Conservation (phyloP, 2,113 vertebrate species). For the Dascyllus trimaculatus region DNA sequence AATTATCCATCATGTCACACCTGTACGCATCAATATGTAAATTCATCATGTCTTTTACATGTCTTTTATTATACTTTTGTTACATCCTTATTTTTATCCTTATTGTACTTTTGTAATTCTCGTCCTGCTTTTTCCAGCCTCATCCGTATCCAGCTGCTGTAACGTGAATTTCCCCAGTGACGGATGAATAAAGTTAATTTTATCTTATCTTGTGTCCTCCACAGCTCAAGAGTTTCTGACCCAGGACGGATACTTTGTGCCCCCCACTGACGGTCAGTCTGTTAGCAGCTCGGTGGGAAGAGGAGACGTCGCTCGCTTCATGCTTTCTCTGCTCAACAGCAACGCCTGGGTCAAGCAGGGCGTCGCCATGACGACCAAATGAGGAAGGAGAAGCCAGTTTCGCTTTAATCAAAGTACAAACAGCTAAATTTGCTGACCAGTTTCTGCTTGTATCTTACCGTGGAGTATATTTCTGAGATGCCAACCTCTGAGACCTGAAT, state of each 20-base stretch:
- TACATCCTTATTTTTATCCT: no score
- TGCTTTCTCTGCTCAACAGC: constrained; percentile 80
- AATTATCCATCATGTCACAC: no score
- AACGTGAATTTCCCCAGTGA: no score
- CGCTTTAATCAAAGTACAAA: not conserved
- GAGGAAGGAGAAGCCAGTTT: constrained; percentile 11
- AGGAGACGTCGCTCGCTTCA: constrained; percentile 83
- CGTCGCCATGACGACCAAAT: constrained; percentile 81
- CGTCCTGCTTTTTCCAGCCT: no score
- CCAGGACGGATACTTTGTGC: constrained; percentile 83
- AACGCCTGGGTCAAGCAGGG: constrained; percentile 82
- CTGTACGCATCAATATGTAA: no score
- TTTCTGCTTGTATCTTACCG: not conserved
- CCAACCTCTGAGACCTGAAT: not conserved
- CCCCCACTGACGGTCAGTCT: constrained; percentile 62
- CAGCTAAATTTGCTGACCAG: not conserved
- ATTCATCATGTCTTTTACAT: no score
- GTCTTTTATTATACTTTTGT: no score
- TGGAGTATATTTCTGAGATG: not conserved
- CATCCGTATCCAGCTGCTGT: not conserved
- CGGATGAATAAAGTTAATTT: no score
- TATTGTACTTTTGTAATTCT: no score
- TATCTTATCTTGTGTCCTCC: constrained; percentile 24
- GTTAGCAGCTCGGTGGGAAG: constrained; percentile 62
- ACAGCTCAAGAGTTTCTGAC: constrained; percentile 83